phyloP scores from a whole-genome alignment of 1,140 invertebrate genomes.

The Oreohelix idahoensis region DNA sequence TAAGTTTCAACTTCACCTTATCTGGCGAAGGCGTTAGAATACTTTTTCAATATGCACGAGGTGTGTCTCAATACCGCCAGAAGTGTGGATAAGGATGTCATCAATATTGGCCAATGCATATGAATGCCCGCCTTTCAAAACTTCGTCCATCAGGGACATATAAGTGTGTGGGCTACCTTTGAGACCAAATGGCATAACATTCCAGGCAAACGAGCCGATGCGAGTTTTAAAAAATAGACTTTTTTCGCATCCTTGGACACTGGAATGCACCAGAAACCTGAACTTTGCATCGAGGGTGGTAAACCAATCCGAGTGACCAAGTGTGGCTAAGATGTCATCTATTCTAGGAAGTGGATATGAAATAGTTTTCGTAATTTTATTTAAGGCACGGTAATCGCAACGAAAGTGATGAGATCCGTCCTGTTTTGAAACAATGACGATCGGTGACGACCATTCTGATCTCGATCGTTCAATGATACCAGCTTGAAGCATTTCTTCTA shows the following conservation, averaged over 20 bases:
- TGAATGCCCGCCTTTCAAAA: conserved; percentile 15
- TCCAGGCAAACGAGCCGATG: conserved; percentile 43
- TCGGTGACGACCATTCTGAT: conserved; percentile 47
- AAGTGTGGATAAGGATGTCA: conserved; percentile 28
- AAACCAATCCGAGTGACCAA: conserved; percentile 29
- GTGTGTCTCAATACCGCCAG: background rate
- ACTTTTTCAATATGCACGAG: conserved; percentile 18
- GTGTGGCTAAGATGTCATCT: conserved; percentile 57
- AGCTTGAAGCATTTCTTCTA: conserved; percentile 42
- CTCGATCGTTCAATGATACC: conserved; percentile 43
- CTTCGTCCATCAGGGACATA: background rate
- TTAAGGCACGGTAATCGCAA: conserved; percentile 74
- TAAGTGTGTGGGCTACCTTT: conserved; percentile 39
- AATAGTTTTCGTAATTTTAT: conserved; percentile 71
- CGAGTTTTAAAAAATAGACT: conserved; percentile 47
- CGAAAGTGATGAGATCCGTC: conserved; percentile 72
- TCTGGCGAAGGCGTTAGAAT: conserved; percentile 17
- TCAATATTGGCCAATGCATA: conserved; percentile 26
- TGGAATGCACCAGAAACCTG: conserved; percentile 41
- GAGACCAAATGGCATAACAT: conserved; percentile 44
- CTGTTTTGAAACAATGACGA: conserved; percentile 74
- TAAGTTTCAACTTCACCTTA: conserved; percentile 19
- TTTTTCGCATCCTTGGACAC: conserved; percentile 35
- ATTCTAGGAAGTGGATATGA: conserved; percentile 75
- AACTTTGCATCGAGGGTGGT: conserved; percentile 33